Conservation (phyloP, 1,140 invertebrate species). For the Cryptotermes secundus region DNA sequence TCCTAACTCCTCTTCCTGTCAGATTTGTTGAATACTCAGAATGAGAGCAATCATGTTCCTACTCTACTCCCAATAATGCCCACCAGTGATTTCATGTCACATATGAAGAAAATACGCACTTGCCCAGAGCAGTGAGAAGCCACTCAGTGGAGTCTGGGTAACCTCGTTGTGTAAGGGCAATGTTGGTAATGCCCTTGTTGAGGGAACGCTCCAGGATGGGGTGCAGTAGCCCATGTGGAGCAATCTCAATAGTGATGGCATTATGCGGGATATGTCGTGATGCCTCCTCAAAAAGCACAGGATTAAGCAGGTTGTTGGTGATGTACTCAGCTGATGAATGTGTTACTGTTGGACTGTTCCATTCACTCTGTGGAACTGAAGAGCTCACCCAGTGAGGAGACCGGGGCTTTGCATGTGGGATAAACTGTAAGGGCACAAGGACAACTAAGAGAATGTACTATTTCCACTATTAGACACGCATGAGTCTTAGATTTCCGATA, state of each 20-base stretch:
- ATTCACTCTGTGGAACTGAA: conserved; percentile 56
- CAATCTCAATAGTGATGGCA: conserved; percentile 71
- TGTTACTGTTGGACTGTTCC: conserved; percentile 50
- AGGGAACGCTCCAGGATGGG: conserved; percentile 59
- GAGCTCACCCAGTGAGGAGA: conserved; percentile 61
- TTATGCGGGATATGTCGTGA: conserved; percentile 72
- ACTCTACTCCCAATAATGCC: no score
- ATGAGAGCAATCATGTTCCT: no score
- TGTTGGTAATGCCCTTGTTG: conserved; percentile 36
- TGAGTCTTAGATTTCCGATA: no score
- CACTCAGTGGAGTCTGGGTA: background rate
- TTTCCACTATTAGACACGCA: no score
- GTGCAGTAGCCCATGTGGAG: conserved; percentile 60
- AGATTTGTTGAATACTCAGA: no score
- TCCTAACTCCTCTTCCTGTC: no score
- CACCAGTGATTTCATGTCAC: no score
- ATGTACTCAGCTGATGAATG: conserved; percentile 80
- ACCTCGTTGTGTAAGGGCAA: background rate
- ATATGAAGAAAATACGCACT: background rate
- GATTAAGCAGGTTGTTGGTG: conserved; percentile 83
- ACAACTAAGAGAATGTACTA: background rate
- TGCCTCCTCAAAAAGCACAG: conserved; percentile 85
- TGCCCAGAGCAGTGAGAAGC: conserved; percentile 12
- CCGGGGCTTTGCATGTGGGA: conserved; percentile 53
- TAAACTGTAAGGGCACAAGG: conserved; percentile 46